Evolutionary conservation across 2,113 vertebrate genomes (phyloP).

Genomic region (Cyprinodon brontotheroides): DNA sequence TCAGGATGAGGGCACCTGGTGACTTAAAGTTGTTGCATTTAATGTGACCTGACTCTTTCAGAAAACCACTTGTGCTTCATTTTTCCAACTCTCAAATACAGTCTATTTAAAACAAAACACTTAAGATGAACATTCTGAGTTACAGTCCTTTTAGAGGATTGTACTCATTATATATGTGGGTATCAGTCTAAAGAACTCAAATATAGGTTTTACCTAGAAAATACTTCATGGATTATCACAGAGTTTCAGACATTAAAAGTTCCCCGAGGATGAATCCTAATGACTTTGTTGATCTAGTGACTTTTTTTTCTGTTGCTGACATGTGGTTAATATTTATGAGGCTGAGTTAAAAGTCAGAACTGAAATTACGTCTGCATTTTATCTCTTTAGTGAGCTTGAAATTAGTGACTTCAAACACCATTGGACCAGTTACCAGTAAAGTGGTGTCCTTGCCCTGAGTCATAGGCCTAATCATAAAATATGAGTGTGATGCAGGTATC

Average conservation of each 20-base stretch:
- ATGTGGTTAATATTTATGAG: background rate
- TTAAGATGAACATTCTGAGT: background rate
- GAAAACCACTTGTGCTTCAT: background rate
- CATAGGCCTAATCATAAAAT: background rate
- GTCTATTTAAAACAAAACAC: background rate
- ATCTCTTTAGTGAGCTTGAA: background rate
- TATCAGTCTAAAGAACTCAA: background rate
- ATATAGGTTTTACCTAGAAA: background rate
- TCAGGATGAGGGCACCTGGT: slow-evolving; percentile 18
- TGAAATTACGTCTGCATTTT: background rate
- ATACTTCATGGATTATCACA: slow-evolving; percentile 6
- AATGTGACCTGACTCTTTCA: slow-evolving; percentile 19
- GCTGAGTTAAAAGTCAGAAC: slow-evolving; percentile 4
- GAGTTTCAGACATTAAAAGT: slow-evolving; percentile 1
- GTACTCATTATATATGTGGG: background rate
- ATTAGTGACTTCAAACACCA: background rate
- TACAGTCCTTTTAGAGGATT: background rate
- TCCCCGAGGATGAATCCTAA: slow-evolving; percentile 21
- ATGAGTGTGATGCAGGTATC: background rate
- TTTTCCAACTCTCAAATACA: background rate
- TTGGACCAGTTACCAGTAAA: background rate
- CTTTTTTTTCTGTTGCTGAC: background rate
- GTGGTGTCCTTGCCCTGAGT: background rate
- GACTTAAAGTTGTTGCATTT: slow-evolving; percentile 26
- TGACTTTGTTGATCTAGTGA: slow-evolving; percentile 4